Evolutionary conservation across 1,140 invertebrate species (phyloP).

Genomic region (Sitophilus oryzae): DNA sequence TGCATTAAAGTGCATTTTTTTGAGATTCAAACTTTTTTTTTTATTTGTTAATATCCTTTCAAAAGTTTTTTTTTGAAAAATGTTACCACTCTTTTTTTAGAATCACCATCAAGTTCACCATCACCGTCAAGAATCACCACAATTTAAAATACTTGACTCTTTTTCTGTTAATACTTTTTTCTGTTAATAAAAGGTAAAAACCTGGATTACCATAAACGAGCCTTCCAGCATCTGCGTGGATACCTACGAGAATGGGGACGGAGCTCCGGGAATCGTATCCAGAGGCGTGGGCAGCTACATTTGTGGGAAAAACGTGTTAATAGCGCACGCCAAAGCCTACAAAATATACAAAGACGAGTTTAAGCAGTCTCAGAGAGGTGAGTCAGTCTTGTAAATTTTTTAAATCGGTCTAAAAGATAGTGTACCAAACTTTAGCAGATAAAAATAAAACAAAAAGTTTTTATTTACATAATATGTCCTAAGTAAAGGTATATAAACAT

Average conservation of each 20-base stretch:
- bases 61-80: too few species aligned
- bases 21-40: too few species aligned
- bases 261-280: constrained; percentile 31
- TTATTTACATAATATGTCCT: too few species aligned
- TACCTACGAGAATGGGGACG: constrained; percentile 21
- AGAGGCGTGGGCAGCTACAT: constrained; percentile 32
- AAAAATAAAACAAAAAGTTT: too few species aligned
- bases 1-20: too few species aligned
- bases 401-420: neutral
- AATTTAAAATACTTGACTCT: too few species aligned
- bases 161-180: too few species aligned
- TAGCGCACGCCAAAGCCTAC: constrained; percentile 33
- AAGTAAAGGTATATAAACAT: too few species aligned
- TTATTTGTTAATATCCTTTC: too few species aligned
- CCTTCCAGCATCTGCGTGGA: constrained; percentile 55
- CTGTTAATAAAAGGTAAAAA: constrained; percentile 48
- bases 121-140: too few species aligned
- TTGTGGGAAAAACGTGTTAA: constrained; percentile 32
- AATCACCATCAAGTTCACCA: too few species aligned
- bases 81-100: too few species aligned
- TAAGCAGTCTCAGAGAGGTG: constrained; percentile 28
- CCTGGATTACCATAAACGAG: constrained; percentile 70
- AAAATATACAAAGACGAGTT: constrained; percentile 33
- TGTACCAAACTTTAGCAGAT: neutral
- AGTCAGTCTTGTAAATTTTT: neutral